These are phyloP conservation scores for Allygus modestus DNA, from an alignment of 2,888 invertebrate species.

Conservation along the genomic window DNA sequence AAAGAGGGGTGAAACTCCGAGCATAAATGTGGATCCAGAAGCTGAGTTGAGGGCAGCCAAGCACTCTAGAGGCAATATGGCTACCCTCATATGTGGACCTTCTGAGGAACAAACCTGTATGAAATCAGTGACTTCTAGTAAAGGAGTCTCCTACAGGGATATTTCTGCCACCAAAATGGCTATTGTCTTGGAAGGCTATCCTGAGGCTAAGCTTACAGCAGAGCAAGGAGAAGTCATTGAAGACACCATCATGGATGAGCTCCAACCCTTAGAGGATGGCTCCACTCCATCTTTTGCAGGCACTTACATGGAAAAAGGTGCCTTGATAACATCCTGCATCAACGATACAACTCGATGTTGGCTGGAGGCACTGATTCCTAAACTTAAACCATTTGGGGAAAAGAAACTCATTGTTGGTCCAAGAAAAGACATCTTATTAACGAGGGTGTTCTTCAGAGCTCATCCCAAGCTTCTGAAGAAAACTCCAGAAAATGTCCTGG, in stretches of 20 bases:
- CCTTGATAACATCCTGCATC: background rate
- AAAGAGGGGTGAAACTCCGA: background rate
- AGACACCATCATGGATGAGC: background rate
- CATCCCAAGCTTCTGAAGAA: slow-evolving; percentile 7
- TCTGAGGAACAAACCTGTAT: background rate
- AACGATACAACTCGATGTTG: background rate
- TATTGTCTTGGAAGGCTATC: background rate
- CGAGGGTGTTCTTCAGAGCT: slow-evolving; percentile 32
- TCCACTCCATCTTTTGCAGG: background rate
- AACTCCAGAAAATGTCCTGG: background rate
- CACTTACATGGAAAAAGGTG: background rate
- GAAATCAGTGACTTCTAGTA: slow-evolving; percentile 48
- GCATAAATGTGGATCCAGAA: background rate
- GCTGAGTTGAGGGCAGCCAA: background rate
- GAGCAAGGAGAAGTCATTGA: slow-evolving; percentile 38
- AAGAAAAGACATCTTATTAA: background rate
- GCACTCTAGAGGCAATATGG: background rate
- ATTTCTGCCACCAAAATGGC: slow-evolving; percentile 28
- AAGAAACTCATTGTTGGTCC: background rate
- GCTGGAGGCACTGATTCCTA: background rate
- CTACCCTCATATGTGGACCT: too few relatives aligned
- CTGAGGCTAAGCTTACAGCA: slow-evolving; percentile 38
- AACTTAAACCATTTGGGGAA: background rate
- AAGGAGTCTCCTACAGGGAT: slow-evolving; percentile 13
- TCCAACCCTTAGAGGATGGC: background rate